Base-by-base conservation (phyloP, 2,888 invertebrate species). In the Cybosia mesomella region DNA sequence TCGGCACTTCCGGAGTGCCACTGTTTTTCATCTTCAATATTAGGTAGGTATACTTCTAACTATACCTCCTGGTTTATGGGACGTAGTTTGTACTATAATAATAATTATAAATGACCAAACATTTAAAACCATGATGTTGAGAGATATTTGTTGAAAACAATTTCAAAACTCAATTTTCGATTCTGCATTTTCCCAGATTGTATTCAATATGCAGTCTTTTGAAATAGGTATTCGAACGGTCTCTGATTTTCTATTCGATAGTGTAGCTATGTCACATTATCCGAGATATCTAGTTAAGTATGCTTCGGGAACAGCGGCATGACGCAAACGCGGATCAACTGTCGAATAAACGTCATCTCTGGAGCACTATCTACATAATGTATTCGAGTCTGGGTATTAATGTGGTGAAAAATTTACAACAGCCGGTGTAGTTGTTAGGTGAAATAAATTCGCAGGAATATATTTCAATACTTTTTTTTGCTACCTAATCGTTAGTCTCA, bases 261-360 rank as follows among this genome's bases (percentile, higher is more conserved):
- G 49, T 64, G 72, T 58, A 65, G 53, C 71, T 75, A 69, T 68
- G 57, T 67, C 70, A 65, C 66, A 68, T 75, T 72, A 54, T 36
- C 28, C 39, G 39, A 55, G 34, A 63, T 63, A 73, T 49, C 24
- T 22, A 68, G 71, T 73, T 69, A 65, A 70, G 66, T 68, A 66
- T 61, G 70, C n/a, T 39, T n/a, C 67, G 71, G 64, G 78, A 76
- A 71, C 66, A 69, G 54, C n/a, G 60, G 36, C 11, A 60, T 62
- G 70, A 67, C 67, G 71, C 62, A 66, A 54, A 68, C 71, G 58
- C 57, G 74, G 61, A 65, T 81, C 80, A 74, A 73, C 69, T 80
- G 76, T 80, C 82, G 68, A 77, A 77, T 82, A 73, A 80, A 75
- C 70, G 81, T 81, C 81, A 74, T 70, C 74, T 75, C 62, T 63